Evolutionary conservation across 1,140 invertebrate species (phyloP).

Genomic region (Drosophila serrata): DNA sequence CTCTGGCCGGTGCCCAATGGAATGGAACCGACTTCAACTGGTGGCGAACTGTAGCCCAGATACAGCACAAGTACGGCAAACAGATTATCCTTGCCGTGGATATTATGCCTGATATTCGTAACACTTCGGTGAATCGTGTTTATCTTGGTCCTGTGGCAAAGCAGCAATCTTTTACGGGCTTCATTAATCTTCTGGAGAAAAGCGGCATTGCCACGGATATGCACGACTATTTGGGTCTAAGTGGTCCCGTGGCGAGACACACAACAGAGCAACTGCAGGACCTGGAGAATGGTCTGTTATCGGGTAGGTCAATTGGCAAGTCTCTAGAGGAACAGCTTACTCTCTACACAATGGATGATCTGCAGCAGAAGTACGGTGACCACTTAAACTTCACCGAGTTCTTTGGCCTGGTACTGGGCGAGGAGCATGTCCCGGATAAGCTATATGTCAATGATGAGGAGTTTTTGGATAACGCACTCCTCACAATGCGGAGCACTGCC

Average conservation of each 20-base stretch:
- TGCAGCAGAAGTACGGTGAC: constrained; percentile 45
- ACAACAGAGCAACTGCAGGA: constrained; percentile 27
- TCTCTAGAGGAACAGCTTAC: constrained; percentile 30
- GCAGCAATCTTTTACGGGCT: not conserved
- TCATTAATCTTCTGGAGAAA: constrained; percentile 27
- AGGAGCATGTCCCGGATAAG: constrained; percentile 45
- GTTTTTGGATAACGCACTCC: constrained; percentile 33
- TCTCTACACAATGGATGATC: constrained; percentile 40
- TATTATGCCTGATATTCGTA: constrained; percentile 57
- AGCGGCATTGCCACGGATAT: constrained; percentile 13
- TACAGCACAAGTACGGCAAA: constrained; percentile 62
- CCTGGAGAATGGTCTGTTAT: constrained; percentile 20
- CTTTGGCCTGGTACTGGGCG: constrained; percentile 48
- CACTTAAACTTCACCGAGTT: constrained; percentile 63
- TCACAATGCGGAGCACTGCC: constrained; percentile 26
- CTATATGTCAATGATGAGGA: constrained; percentile 46
- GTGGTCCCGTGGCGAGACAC: constrained; percentile 18
- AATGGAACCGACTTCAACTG: constrained; percentile 58
- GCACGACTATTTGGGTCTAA: constrained; percentile 38
- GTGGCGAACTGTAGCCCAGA: constrained; percentile 64
- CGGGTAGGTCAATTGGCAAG: not conserved
- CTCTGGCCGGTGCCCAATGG: constrained; percentile 37
- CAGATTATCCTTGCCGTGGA: constrained; percentile 58
- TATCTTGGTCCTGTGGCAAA: constrained; percentile 50
- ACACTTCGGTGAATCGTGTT: constrained; percentile 48